A percentile compares a stretch with the other conserved stretches of the same genome.
Evolutionary conservation across 2,797 vertebrate genomes (phyloP).

Genomic region (Glossophaga mutica): DNA sequence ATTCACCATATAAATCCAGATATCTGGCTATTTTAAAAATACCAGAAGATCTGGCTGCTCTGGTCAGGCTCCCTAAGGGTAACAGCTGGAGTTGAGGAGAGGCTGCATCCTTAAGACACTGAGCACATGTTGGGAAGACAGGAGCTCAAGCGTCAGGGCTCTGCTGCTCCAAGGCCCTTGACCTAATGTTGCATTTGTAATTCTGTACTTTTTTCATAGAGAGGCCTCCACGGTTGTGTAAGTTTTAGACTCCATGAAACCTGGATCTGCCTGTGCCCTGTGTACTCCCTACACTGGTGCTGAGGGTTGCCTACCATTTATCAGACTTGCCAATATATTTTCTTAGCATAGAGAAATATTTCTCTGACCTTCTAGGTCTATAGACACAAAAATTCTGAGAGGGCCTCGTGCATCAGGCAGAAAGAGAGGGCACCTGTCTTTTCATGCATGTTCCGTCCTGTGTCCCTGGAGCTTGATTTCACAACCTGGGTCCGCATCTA

Average conservation of each 20-base stretch:
- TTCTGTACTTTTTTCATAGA: background rate
- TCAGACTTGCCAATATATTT: background rate
- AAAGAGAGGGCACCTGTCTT: background rate
- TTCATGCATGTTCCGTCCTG: background rate
- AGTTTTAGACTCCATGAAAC: background rate
- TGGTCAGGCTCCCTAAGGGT: background rate
- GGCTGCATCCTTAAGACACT: background rate
- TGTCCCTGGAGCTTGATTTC: background rate
- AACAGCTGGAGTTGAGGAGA: background rate
- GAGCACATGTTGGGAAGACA: background rate
- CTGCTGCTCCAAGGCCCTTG: background rate
- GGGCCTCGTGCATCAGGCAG: background rate
- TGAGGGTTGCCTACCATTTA: background rate
- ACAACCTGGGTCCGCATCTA: background rate
- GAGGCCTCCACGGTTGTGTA: background rate
- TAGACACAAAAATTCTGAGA: background rate
- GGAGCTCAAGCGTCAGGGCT: background rate
- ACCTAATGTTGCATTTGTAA: background rate
- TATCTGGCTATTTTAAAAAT: background rate
- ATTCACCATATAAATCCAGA: background rate
- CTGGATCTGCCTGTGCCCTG: background rate
- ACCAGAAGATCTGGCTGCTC: background rate
- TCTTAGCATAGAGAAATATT: background rate
- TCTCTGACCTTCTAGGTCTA: background rate
- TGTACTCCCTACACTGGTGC: no score